phyloP scores from a whole-genome alignment of 2,888 invertebrate genomes.

The Limenitis arthemis region DNA sequence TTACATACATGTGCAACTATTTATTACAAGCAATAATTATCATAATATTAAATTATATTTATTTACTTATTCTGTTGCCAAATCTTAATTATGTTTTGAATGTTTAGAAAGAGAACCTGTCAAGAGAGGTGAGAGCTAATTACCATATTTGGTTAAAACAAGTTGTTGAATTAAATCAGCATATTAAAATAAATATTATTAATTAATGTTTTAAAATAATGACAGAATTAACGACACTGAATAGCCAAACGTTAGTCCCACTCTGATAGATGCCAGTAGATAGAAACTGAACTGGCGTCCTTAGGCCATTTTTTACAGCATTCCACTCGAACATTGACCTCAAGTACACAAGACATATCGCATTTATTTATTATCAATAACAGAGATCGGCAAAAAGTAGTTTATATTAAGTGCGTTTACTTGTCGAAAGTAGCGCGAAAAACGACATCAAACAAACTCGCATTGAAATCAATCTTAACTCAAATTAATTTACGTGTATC shows the following conservation, averaged over 20 bases:
- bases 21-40: not conserved
- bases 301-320: conserved; percentile 65
- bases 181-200: no score
- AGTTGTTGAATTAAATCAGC: no score
- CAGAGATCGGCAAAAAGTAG: conserved; percentile 55
- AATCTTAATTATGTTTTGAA: no score
- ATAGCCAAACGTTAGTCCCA: conserved; percentile 33
- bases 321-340: conserved; percentile 61
- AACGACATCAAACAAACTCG: not conserved
- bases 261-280: conserved; percentile 27
- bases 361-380: conserved; percentile 64
- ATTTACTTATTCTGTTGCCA: no score
- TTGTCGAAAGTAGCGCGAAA: conserved; percentile 19
- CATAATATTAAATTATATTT: no score
- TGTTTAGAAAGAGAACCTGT: no score
- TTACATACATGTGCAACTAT: not conserved
- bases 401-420: conserved; percentile 54
- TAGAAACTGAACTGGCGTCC: conserved; percentile 54
- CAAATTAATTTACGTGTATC: not conserved
- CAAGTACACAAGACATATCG: conserved; percentile 45
- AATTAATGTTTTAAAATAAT: conserved; percentile 32
- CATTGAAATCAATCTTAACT: not conserved
- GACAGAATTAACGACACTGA: conserved; percentile 46
- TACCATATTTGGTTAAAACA: no score
- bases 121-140: no score